A percentile compares a stretch with the other conserved stretches of the same genome.
Conservation (phyloP, 1,140 invertebrate genomes). For the Drosophila kohkoa region DNA sequence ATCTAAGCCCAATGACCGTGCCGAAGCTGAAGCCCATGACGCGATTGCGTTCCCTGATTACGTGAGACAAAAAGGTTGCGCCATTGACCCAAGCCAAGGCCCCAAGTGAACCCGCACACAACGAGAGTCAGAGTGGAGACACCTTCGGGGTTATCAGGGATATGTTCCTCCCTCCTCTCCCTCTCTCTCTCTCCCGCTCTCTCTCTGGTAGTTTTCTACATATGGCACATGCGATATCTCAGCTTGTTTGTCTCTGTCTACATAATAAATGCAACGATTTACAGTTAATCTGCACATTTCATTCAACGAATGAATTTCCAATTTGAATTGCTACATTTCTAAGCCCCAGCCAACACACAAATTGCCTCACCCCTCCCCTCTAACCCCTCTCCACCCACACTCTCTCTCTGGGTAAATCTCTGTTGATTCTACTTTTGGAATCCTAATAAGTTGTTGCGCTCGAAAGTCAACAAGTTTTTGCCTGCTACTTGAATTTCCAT, state of each 20-base stretch:
- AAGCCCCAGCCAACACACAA: conserved; percentile 18
- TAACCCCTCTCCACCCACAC: neutral
- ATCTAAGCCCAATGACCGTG: conserved; percentile 41
- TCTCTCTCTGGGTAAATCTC: neutral
- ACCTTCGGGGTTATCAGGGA: neutral
- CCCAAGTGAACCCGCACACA: conserved; percentile 7
- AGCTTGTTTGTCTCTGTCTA: neutral
- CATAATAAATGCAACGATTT: conserved; percentile 43
- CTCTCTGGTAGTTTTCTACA: conserved; percentile 16
- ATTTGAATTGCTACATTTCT: conserved; percentile 24
- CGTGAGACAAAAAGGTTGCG: conserved; percentile 24
- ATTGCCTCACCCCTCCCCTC: conserved; percentile 6
- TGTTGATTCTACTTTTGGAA: conserved; percentile 5
- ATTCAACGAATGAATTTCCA: conserved; percentile 29
- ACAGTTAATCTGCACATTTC: conserved; percentile 44
- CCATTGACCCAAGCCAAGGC: conserved; percentile 17
- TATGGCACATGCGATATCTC: conserved; percentile 30
- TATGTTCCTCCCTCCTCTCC: too few species aligned
- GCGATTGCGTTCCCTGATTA: conserved; percentile 50
- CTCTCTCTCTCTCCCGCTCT: neutral
- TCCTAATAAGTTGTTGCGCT: conserved; percentile 1
- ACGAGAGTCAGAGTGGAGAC: neutral
- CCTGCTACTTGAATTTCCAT: neutral
- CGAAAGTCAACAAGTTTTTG: conserved; percentile 9
- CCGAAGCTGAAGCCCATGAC: conserved; percentile 27